phyloP scores from a whole-genome alignment of 2,113 vertebrate genomes.

The Thymallus thymallus region DNA sequence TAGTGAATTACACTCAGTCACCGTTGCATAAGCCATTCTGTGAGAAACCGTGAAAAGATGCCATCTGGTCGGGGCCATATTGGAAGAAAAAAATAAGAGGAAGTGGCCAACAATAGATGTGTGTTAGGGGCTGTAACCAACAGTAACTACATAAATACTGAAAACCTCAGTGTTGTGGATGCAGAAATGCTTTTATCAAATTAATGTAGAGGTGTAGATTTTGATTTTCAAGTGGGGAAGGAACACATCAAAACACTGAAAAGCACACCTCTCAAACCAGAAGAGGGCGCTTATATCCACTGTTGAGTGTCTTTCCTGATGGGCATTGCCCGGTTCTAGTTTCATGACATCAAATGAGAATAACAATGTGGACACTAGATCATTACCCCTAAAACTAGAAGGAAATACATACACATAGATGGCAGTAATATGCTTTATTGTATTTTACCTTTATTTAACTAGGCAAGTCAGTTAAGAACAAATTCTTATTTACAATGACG shows the following conservation, averaged over 20 bases:
- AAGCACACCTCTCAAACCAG: background rate
- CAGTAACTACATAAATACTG: background rate
- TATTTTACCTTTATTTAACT: no score
- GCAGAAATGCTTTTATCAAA: background rate
- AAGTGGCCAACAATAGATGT: background rate
- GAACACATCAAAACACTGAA: background rate
- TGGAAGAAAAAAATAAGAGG: background rate
- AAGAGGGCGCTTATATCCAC: background rate
- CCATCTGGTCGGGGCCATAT: background rate
- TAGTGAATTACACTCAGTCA: background rate
- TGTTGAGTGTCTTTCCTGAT: background rate
- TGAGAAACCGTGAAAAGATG: background rate
- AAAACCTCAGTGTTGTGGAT: no score
- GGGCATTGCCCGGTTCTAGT: background rate
- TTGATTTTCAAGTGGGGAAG: background rate
- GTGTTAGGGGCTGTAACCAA: background rate
- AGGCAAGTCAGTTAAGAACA: no score
- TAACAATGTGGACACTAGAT: no score
- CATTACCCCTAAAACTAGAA: no score
- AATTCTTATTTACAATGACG: no score
- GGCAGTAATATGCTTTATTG: conserved; percentile 58
- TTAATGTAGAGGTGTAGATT: background rate
- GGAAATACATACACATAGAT: background rate
- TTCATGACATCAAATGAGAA: background rate
- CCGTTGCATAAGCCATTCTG: background rate